Evolutionary conservation across 2,888 invertebrate species (phyloP).

Genomic region (Melinaea menophilus): DNA sequence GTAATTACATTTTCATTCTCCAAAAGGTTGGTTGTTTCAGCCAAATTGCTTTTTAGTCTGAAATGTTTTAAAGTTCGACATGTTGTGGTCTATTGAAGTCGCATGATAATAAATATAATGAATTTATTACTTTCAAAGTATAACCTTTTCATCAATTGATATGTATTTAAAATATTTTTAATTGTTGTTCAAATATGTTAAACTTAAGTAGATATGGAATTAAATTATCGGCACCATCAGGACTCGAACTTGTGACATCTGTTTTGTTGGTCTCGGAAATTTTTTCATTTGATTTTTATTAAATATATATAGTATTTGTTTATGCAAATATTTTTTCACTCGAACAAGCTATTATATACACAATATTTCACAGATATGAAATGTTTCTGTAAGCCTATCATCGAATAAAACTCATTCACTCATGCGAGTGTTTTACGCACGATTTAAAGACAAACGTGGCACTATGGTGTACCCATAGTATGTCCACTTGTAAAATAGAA

Average conservation of each 20-base stretch:
- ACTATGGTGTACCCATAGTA: conserved; percentile 16
- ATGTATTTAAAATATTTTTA: no score
- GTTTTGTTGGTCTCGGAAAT: no score
- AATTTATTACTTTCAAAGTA: no score
- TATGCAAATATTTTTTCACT: background rate
- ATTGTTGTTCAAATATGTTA: no score
- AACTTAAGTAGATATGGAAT: no score
- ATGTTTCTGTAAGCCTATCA: conserved; percentile 15
- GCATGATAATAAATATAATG: no score
- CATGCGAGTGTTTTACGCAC: conserved; percentile 34
- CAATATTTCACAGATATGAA: background rate
- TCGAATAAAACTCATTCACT: conserved; percentile 39
- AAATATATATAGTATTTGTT: no score
- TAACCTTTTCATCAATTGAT: no score
- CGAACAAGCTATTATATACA: background rate
- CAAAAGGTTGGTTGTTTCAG: conserved; percentile 16
- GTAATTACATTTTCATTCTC: conserved; percentile 40
- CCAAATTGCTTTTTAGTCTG: conserved; percentile 2
- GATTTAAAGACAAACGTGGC: conserved; percentile 33
- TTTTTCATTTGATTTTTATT: no score
- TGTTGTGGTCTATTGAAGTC: conserved; percentile 9
- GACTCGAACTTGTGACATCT: no score
- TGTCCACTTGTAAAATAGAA: conserved; percentile 28
- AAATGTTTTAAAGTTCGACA: background rate
- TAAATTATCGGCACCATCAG: no score